Percentiles rank a stretch among this genome's conserved stretches.
These are phyloP conservation scores for Nemotelus nigrinus DNA, from an alignment of 2,888 invertebrate species.

Conservation along the genomic window DNA sequence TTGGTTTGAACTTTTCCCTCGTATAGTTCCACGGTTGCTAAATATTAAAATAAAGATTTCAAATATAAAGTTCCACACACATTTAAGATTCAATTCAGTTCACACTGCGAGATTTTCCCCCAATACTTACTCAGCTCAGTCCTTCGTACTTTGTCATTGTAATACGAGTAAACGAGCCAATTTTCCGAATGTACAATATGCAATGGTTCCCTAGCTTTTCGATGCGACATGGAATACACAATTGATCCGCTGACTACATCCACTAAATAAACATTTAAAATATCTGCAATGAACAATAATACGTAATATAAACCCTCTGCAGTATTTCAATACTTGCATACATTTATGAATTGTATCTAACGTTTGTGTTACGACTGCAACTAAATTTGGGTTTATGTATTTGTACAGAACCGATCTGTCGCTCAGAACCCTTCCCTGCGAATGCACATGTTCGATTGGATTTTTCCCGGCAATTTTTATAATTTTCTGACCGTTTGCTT, in stretches of 20 bases:
- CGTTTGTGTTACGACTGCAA: slow-evolving; percentile 84
- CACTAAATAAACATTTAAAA: slow-evolving; percentile 84
- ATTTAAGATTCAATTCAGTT: too few species aligned
- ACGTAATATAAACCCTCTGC: not conserved
- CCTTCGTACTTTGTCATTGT: slow-evolving; percentile 91
- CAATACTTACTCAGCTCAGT: slow-evolving; percentile 77
- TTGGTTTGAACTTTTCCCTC: slow-evolving; percentile 90
- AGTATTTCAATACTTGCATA: slow-evolving; percentile 57
- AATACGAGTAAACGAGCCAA: slow-evolving; percentile 93
- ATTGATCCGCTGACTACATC: slow-evolving; percentile 92
- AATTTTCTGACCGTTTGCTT: slow-evolving; percentile 70
- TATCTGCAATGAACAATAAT: slow-evolving; percentile 67
- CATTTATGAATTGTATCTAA: slow-evolving; percentile 80
- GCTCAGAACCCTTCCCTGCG: slow-evolving; percentile 92
- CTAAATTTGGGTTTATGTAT: slow-evolving; percentile 96
- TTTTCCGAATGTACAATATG: slow-evolving; percentile 96
- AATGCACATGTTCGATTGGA: slow-evolving; percentile 82
- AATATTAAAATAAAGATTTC: not conserved
- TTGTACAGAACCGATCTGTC: slow-evolving; percentile 98
- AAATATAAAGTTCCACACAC: too few species aligned
- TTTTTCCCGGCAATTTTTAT: slow-evolving; percentile 73
- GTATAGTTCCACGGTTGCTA: slow-evolving; percentile 91
- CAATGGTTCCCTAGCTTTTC: slow-evolving; percentile 84
- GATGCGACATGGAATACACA: slow-evolving; percentile 85
- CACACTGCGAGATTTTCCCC: not conserved